Base-by-base conservation (phyloP, 2,113 vertebrate genomes). In the Hippoglossus stenolepis region DNA sequence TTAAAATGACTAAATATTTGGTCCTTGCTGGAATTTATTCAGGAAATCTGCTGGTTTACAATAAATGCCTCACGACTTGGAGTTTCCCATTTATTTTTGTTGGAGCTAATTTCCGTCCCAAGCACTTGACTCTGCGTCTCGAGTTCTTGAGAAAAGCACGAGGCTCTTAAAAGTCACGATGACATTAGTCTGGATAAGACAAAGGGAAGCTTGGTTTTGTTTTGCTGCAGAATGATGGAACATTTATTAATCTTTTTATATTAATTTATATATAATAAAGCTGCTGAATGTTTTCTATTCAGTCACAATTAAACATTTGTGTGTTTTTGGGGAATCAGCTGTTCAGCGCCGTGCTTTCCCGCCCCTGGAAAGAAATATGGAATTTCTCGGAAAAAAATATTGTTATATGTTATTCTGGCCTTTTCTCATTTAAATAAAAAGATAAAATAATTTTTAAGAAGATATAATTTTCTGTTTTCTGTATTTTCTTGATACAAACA, bases 51-150 rank as follows among this genome's bases (percentile, higher is more conserved):
- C 40, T 43, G 12, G 40, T 43, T 43, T 63, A 61, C 43, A 69
- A 15, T 87, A 70, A 79, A 70, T 60, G 35, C 49, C 54, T 69
- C 62, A 51, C 62, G 84, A 15, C 78, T 63, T 18, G 59, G 66
- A 73, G 66, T 70, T 69, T 31, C 58, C 63, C 21, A 61, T 45
- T 38, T 10, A 0, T n/a, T 54, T 63, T 4, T 21, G 31, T 4
- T 21, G 31, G 26, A 10, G 18, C 5, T 7, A 47, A 68, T 54
- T 20, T 20, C 31, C 21, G 17, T 21, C 4, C 8, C 17, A 20
- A 24, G 20, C 58, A 56, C 1, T 40, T 71, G 24, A 26, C 51
- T 20, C 47, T 58, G 3, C 61, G 12, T 26, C 6, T 69, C 1
- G 51, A 8, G 18, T 53, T 63, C 59, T 26, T 67, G 26, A 23